Evolutionary conservation across 2,797 vertebrate genomes (phyloP), one percentile per base, ranked within the genome.

Genomic region (Hozukius guyotensis): DNA sequence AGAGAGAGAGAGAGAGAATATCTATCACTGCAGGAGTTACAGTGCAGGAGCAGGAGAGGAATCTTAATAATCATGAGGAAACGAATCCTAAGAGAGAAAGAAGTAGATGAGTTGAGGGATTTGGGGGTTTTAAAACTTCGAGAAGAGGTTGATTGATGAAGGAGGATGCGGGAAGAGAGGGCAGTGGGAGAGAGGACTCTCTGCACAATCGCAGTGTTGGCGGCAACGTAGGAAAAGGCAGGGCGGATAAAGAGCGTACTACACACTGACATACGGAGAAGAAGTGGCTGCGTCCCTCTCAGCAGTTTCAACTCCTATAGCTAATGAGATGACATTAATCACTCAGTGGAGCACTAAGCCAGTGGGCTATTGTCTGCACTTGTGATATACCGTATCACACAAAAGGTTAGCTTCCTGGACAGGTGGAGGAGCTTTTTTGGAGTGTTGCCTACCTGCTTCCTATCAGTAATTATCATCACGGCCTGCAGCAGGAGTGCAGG

Each of bases 301-400:
- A 72, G 87, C 83, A 74, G 59, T 69, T 78, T 86, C 73, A 74
- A 63, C 81, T 81, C 56, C 74, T 42, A 57, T 38, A 77, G 78
- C 72, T 94, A 93, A 93, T 93, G 93, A 94, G 90, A 81, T 62
- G 56, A 68, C 81, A 94, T 95, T 93, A 90, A 90, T 95, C 91
- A 90, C 78, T 75, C 81, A 75, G 89, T 38, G 71, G 72, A 80
- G 77, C 80, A 70, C 88, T 66, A 82, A 87, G 81, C 70, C 80
- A 75, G 83, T 55, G 72, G 66, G 62, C 89, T 77, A 75, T 91
- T 89, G 83, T 93, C 90, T 87, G 82, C 79, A 72, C 82, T 88
- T 84, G 83, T 80, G 85, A 88, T 87, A 53, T 66, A 62, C 80
- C 76, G 78, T 77, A 88, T 90, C 90, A 85, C 80, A 83, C 72